A percentile compares a stretch with the other conserved stretches of the same genome.
Conservation (phyloP, 2,797 vertebrate species). For the Hypotaenidia okinawae region DNA sequence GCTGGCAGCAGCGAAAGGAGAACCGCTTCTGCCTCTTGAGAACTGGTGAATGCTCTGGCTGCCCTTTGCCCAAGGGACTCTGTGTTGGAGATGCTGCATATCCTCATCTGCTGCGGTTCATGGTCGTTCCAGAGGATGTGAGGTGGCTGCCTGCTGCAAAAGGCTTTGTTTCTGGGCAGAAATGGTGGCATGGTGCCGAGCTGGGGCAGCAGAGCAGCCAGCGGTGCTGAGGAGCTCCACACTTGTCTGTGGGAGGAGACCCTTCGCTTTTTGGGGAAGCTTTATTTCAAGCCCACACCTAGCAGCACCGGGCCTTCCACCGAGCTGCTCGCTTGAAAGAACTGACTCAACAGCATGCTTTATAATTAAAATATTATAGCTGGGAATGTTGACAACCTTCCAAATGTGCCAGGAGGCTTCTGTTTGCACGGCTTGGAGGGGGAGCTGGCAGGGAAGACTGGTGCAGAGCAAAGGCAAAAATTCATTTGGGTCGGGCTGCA, state of each 20-base stretch:
- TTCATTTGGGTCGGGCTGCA: background rate
- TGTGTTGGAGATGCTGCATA: background rate
- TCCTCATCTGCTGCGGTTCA: background rate
- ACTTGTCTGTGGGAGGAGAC: background rate
- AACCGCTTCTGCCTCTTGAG: background rate
- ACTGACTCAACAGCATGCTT: background rate
- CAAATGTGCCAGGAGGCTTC: slow-evolving; percentile 62
- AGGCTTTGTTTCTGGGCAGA: background rate
- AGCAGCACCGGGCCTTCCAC: background rate
- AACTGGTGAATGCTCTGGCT: background rate
- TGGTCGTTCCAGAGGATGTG: rapidly evolving
- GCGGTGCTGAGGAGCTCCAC: background rate
- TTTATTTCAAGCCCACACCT: background rate
- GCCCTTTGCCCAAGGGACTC: background rate
- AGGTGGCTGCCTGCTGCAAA: background rate
- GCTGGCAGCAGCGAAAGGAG: background rate
- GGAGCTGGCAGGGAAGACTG: slow-evolving; percentile 41
- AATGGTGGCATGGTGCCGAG: background rate
- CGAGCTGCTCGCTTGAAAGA: background rate
- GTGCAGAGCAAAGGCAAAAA: slow-evolving; percentile 44
- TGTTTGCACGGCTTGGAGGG: slow-evolving; percentile 23
- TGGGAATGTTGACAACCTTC: slow-evolving; percentile 51
- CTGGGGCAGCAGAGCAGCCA: rapidly evolving
- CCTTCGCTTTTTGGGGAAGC: background rate
- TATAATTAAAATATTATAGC: slow-evolving; percentile 62